Evolutionary conservation across 2,888 invertebrate species (phyloP), one percentile per base, ranked within the genome.

Genomic region (Polymixis flavicincta): DNA sequence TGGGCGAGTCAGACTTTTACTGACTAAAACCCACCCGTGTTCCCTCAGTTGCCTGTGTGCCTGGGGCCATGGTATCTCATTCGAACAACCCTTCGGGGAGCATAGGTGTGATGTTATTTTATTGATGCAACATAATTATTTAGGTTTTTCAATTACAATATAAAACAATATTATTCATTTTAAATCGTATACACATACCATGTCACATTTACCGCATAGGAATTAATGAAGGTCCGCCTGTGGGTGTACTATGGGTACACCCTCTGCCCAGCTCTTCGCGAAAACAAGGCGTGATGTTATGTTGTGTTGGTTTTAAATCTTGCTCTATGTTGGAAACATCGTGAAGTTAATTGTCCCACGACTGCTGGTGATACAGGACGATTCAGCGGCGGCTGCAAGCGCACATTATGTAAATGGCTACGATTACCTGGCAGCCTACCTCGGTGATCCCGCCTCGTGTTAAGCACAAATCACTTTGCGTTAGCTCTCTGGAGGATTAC

Each of bases 391-490:
- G 67, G 82, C 74, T 83, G 65, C 45, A 67, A 76, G 75, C 81
- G 54, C 72, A 76, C 82, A 88, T 89, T 90, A 91, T 90, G 91
- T 86, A 90, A 90, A 91, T 91, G 79, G 78, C 76, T 69, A 66
- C 83, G 83, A 89, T 91, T 90, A 90, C 88, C 85, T 86, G 78
- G 78, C 83, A 83, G 79, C 84, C 82, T 85, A 81, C 85, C 78
- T 54, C 86, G 45, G 80, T 85, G 85, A 85, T 86, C 82, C 82
- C 82, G 66, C 74, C 73, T 68, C 76, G 69, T 82, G 86, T 83
- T 90, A 87, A 88, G 87, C 89, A 88, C 89, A 88, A 90, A 90
- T 90, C 90, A 88, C 88, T 88, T 89, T 87, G 77, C 80, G 81
- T 82, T 83, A 84, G 80, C 76, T 84, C 85, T 79, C 74, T 65